Conservation (phyloP, 2,113 vertebrate genomes). For the Tetraodon nigroviridis region DNA sequence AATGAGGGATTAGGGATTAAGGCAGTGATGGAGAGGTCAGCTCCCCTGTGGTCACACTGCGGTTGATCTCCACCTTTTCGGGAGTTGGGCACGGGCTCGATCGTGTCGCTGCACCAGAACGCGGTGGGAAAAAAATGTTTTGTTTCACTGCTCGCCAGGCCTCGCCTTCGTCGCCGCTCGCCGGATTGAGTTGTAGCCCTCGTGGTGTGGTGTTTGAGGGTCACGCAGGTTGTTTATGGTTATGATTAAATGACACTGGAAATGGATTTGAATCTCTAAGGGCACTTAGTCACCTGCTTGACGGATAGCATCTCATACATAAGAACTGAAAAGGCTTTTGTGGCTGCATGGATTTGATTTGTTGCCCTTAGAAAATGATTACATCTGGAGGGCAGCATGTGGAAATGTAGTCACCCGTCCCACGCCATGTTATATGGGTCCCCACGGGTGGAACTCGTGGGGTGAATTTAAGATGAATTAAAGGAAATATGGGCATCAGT, state of each 20-base stretch:
- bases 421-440: conserved; percentile 42
- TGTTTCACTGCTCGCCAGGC: background rate
- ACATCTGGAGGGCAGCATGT: conserved; percentile 38
- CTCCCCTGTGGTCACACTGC: conserved; percentile 42
- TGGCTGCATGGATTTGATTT: conserved; percentile 59
- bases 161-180: background rate
- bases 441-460: conserved; percentile 10
- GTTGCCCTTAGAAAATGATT: conserved; percentile 51
- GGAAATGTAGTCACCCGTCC: conserved; percentile 37
- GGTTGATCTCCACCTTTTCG: conserved; percentile 43
- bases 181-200: conserved; percentile 42
- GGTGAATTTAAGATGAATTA: conserved; percentile 44
- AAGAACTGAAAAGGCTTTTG: conserved; percentile 36
- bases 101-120: too few relatives aligned
- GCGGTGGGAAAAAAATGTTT: background rate
- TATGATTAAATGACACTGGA: conserved; percentile 57
- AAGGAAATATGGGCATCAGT: conserved; percentile 10
- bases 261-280: conserved; percentile 54
- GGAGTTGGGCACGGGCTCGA: background rate
- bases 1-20: conserved; percentile 71
- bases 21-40: conserved; percentile 50
- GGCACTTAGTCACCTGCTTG: conserved; percentile 47
- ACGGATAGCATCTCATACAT: conserved; percentile 49
- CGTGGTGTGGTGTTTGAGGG: conserved; percentile 31
- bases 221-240: conserved; percentile 45